Base-by-base conservation (phyloP, 2,888 invertebrate genomes). In the Loripinus fragilis region DNA sequence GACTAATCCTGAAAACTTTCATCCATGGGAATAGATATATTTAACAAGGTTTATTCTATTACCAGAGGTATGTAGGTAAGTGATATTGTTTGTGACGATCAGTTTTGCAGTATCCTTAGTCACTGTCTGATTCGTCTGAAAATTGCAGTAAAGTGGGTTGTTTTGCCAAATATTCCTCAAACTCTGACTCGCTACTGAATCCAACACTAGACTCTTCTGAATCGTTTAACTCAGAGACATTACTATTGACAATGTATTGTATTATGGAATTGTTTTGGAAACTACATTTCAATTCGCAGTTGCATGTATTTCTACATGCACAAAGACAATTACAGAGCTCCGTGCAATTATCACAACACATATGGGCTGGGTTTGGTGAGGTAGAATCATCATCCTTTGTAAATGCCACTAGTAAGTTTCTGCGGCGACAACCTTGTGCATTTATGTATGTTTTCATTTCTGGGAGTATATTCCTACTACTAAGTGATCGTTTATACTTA, bases 381-480 rank as follows among this genome's bases (percentile, higher is more conserved):
- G 35, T 1, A 28, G 60, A 28, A 12, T 64, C 71, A 0, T 12
- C 20, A 3, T 64, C 64, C 28, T 28, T 30, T 3, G 48, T n/a
- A 65, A 72, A 72, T 10, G 64, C 3, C 20, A 30, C n/a, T 42
- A 72, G 15, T 28, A 72, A 30, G 1, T 2, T 45, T 45, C n/a
- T 41, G 5, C 71, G 23, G 12, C 71, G 60, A 64, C 71, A 72
- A 2, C 28, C n/a, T 28, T 5, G 20, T 2, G 8, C 64, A 23
- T 45, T 42, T 8, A 72, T 67, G 52, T 72, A 79, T 7, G 55
- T 64, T 70, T 75, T 79, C 73, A 79, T 76, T 17, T 33, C 17
- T 52, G 30, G 5, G 17, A 65, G 64, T 20, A 79, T 72, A 68
- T 79, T 75, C 45, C 50, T 52, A 66, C 78, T 74, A 28, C 45